Evolutionary conservation across 2,113 vertebrate species (phyloP).

Genomic region (Salvelinus fontinalis): DNA sequence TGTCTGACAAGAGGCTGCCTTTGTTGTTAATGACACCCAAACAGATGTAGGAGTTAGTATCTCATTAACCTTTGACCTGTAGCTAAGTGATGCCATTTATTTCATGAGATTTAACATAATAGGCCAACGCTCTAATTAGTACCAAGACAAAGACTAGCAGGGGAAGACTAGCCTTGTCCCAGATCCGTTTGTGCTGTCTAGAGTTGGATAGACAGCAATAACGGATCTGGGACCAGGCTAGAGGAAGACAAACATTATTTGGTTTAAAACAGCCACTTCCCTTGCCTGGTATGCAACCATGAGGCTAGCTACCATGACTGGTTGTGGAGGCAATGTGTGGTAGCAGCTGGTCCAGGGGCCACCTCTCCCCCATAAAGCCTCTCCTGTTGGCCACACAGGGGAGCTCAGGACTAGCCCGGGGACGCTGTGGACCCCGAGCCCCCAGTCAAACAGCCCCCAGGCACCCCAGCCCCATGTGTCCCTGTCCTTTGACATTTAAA

Average conservation of each 20-base stretch:
- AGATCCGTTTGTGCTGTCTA: too few species aligned
- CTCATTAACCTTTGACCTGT: too few species aligned
- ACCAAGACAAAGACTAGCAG: too few species aligned
- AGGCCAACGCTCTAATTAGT: too few species aligned
- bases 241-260: not conserved
- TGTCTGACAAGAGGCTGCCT: too few species aligned
- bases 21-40: too few species aligned
- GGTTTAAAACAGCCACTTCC: slow-evolving; percentile 11
- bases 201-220: too few species aligned
- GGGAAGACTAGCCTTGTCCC: too few species aligned
- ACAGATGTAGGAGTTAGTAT: too few species aligned
- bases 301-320: slow-evolving; percentile 58
- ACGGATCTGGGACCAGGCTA: slow-evolving; percentile 31
- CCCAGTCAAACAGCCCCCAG: not conserved
- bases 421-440: not conserved
- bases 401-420: not conserved
- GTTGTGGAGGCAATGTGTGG: slow-evolving; percentile 52
- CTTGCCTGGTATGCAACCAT: slow-evolving; percentile 65
- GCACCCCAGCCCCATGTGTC: slow-evolving; percentile 3
- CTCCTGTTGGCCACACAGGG: slow-evolving; percentile 42
- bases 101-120: too few species aligned
- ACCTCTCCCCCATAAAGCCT: slow-evolving; percentile 56
- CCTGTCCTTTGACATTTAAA: slow-evolving; percentile 6
- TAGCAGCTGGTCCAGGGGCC: slow-evolving; percentile 62
- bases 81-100: too few species aligned